Base-by-base conservation (phyloP, 1,140 invertebrate genomes). In the Chironomus striatipennis region DNA sequence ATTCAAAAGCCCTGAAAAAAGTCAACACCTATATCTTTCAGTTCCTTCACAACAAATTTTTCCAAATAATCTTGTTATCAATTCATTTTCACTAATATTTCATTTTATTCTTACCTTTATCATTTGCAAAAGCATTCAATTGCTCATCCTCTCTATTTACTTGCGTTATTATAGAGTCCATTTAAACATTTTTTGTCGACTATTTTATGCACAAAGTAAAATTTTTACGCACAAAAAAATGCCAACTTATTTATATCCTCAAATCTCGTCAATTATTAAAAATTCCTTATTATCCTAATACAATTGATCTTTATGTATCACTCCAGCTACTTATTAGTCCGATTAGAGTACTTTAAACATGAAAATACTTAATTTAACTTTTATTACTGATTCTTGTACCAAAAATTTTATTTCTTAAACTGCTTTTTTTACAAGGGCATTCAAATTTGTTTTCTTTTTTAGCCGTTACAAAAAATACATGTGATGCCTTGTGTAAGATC, bases 91-190 rank as follows among this genome's bases (percentile, higher is more conserved):
- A 34, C 24, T n/a, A 34, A 34, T 34, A 2, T 34, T 34, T 34
- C 24, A 1, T 70, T 18, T 12, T 2, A 20, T 70, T 4, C 20
- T 18, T 70, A 70, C 65, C 65, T 8, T 21, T 34, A 76, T 64
- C 20, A 34, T 73, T 74, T 74, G 47, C 9, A 12, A 70, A 70
- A 70, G 65, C 65, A 70, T 70, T 70, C 18, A 70, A 18, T 18
- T 70, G 65, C 65, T 70, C 65, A 18, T 70, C 65, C 6, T 70
- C 65, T 70, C 65, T 17, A 70, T 21, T 70, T 20, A 70, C 65
- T 70, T 70, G 65, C 20, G 65, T 70, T 70, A 70, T 70, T 70
- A 70, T 70, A 18, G 65, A 70, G 18, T 70, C 65, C 65, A 70
- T 70, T 70, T 18, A 70, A 20, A 70, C 65, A 70, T 70, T 21